These are phyloP conservation scores for Asobara japonica DNA, from an alignment of 1,140 invertebrate genomes.

Conservation along the genomic window DNA sequence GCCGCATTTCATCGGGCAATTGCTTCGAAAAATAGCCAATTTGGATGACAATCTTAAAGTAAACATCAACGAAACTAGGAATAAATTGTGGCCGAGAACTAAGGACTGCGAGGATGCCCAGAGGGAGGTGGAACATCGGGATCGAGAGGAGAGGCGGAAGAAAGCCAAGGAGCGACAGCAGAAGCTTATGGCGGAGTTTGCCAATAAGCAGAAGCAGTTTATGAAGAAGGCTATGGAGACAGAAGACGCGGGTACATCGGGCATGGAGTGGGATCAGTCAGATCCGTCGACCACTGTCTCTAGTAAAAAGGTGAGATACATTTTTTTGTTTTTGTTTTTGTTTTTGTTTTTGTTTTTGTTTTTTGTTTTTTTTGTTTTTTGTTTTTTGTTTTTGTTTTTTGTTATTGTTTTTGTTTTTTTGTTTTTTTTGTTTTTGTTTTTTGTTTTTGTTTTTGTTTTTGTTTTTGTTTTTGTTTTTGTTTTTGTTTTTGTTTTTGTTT, in stretches of 20 bases:
- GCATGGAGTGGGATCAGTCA: conserved; percentile 76
- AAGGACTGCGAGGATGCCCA: conserved; percentile 81
- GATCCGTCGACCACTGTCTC: neutral
- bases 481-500: too few relatives aligned
- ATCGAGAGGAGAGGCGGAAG: conserved; percentile 82
- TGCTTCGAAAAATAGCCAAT: conserved; percentile 78
- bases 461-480: too few relatives aligned
- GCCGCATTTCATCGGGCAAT: conserved; percentile 82
- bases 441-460: too few relatives aligned
- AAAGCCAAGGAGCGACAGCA: conserved; percentile 89
- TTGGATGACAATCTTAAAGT: conserved; percentile 77
- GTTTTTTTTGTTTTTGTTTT: too few relatives aligned
- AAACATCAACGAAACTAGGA: conserved; percentile 74
- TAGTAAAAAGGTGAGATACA: too few relatives aligned
- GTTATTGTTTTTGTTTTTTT: too few relatives aligned
- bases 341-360: too few relatives aligned
- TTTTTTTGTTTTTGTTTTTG: too few relatives aligned
- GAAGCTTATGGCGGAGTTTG: conserved; percentile 93
- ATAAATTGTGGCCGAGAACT: conserved; percentile 80
- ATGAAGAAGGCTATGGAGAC: conserved; percentile 85
- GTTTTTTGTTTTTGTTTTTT: too few relatives aligned
- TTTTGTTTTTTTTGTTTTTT: too few relatives aligned
- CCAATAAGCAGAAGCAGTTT: conserved; percentile 89
- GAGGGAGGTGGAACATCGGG: conserved; percentile 75
- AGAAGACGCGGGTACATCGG: conserved; percentile 66